Evolutionary conservation across 2,797 vertebrate species (phyloP), one percentile per base, ranked within the genome.

Genomic region (Phoebastria nigripes): DNA sequence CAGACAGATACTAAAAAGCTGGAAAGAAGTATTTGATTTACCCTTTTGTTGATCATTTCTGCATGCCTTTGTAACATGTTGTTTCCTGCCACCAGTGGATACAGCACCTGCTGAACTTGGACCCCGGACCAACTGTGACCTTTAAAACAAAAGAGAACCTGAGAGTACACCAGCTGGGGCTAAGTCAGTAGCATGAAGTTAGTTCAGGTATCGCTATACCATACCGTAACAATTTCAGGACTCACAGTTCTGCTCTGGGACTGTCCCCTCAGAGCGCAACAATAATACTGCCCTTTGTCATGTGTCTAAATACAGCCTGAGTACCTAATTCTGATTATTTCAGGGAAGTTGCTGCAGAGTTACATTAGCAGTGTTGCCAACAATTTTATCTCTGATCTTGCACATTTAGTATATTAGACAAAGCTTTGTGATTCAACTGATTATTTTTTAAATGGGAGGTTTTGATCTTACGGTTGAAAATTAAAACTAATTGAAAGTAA

Each of bases 301-400:
- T 13, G 39, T 21, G 14, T 72, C 71, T 74, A 73, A 61, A 55
- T 72, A 71, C 76, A 91, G 70, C 24, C 63, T 17, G 49, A 81
- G 29, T 65, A 71, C 69, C 69, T 65, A 85, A 80, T 94, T 80
- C 46, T 67, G 37, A 73, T 82, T 89, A 61, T 63, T 92, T 77
- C 56, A 90, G 37, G 65, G 55, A 85, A 86, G 62, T 91, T 88
- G 39, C 65, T 81, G 83, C 58, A 66, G 80, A 84, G 56, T 81
- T 86, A 44, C 62, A 76, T 92, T 83, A 94, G 42, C 87, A 93
- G 46, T 7, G 5, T 41, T 91, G 89, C 79, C 80, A 95, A 82
- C 82, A 84, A 21, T 92, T 93, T 95, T 96, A 92, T 95, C 91
- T 96, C 93, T 76, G 84, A 91, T 95, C 89, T 92, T 94, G 92